Percentiles rank a stretch among this genome's conserved stretches.
phyloP scores from a whole-genome alignment of 2,888 invertebrate species.

The Gryllus longicercus region DNA sequence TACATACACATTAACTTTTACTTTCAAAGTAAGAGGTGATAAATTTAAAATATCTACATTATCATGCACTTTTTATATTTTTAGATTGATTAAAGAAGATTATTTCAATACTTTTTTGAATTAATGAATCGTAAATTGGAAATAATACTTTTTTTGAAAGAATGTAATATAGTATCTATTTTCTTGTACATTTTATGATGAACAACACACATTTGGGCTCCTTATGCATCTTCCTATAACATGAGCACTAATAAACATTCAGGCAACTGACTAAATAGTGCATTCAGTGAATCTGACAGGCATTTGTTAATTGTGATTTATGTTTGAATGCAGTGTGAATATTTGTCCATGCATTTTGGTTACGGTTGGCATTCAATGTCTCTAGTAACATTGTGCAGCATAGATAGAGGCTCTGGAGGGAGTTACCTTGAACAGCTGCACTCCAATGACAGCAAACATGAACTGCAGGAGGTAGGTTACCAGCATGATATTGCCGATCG shows the following conservation, averaged over 20 bases:
- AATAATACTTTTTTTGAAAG: too few species aligned
- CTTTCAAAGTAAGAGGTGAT: too few species aligned
- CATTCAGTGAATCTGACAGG: not conserved
- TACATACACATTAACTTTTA: too few species aligned
- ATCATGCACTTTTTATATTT: too few species aligned
- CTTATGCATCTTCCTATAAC: too few species aligned
- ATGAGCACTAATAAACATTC: not conserved
- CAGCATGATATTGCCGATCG: slow-evolving; percentile 99
- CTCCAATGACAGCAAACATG: slow-evolving; percentile 99
- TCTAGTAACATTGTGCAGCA: not conserved
- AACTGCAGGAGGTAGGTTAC: slow-evolving; percentile 99
- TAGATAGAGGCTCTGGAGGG: slow-evolving; percentile 30
- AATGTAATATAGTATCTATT: too few species aligned
- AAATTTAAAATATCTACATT: too few species aligned
- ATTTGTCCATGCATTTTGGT: not conserved
- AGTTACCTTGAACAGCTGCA: slow-evolving; percentile 97
- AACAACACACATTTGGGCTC: too few species aligned
- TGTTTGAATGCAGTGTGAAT: not conserved
- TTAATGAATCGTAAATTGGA: too few species aligned
- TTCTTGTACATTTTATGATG: too few species aligned
- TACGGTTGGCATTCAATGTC: not conserved
- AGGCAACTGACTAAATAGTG: slow-evolving; percentile 4
- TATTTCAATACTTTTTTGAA: too few species aligned
- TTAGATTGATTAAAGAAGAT: too few species aligned
- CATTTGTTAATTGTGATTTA: not conserved